A percentile compares a stretch with the other conserved stretches of the same genome.
phyloP scores from a whole-genome alignment of 2,888 invertebrate species.

The Polydrusus tereticollis region DNA sequence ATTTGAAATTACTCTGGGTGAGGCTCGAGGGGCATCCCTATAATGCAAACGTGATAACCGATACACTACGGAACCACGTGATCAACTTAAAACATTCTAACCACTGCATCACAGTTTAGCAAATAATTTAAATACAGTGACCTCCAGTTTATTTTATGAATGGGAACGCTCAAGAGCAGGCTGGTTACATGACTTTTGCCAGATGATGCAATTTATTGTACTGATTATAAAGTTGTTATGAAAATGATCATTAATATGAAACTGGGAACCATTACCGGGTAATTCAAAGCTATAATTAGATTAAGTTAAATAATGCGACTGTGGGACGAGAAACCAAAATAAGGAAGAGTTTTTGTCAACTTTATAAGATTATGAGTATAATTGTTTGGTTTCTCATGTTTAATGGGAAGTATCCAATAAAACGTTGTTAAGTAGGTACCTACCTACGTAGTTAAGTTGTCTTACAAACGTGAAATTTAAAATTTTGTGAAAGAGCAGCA shows the following conservation, averaged over 20 bases:
- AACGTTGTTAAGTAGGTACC: not conserved
- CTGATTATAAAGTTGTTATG: not conserved
- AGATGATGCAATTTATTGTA: not conserved
- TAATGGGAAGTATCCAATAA: not conserved
- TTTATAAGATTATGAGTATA: not conserved
- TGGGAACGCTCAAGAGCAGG: not conserved
- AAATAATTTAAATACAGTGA: not conserved
- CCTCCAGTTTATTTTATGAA: not conserved
- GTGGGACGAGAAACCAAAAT: not conserved
- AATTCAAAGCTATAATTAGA: not conserved
- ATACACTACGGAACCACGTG: conserved; percentile 63
- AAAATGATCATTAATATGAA: not conserved
- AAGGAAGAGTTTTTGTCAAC: not conserved
- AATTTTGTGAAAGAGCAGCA: too few relatives aligned
- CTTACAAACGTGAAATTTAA: too few relatives aligned
- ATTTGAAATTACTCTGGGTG: too few relatives aligned
- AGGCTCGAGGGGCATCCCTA: too few relatives aligned
- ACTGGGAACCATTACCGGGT: not conserved
- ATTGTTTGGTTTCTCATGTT: not conserved
- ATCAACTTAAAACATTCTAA: not conserved
- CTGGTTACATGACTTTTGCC: not conserved
- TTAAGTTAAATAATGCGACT: not conserved
- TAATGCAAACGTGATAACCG: conserved; percentile 68
- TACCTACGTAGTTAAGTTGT: too few relatives aligned
- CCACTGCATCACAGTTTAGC: not conserved